Conservation (phyloP, 2,888 invertebrate genomes). For the Horisme vitalbata region DNA sequence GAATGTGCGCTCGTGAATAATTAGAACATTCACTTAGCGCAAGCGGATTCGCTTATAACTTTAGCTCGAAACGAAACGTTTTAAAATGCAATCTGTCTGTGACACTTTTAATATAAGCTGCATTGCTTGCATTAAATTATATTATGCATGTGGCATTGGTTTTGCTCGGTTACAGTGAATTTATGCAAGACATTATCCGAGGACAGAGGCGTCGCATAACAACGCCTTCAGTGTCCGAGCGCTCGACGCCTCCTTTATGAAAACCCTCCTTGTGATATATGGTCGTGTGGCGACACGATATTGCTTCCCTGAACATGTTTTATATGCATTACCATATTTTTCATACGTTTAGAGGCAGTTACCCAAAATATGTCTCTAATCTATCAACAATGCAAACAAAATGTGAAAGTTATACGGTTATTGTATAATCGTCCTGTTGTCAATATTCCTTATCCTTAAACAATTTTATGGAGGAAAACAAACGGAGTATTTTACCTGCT, state of each 20-base stretch:
- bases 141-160: conserved; percentile 71
- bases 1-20: conserved; percentile 41
- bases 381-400: conserved; percentile 17
- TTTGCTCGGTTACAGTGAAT: conserved; percentile 76
- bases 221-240: conserved; percentile 77
- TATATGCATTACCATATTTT: conserved; percentile 60
- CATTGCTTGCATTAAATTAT: conserved; percentile 70
- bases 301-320: conserved; percentile 62
- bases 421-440: too few species aligned
- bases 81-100: conserved; percentile 40
- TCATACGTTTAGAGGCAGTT: conserved; percentile 33
- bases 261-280: conserved; percentile 73
- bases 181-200: conserved; percentile 80
- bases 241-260: conserved; percentile 69
- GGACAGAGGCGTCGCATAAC: conserved; percentile 76
- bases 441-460: too few species aligned
- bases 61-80: conserved; percentile 26
- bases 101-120: conserved; percentile 55
- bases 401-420: too few species aligned
- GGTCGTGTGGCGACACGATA: conserved; percentile 69
- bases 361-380: conserved; percentile 16
- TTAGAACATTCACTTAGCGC: conserved; percentile 39
- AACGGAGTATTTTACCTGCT: too few species aligned
- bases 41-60: conserved; percentile 27
- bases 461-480: neutral